Conservation (phyloP, 1,140 invertebrate species). For the Euborellia annulipes region DNA sequence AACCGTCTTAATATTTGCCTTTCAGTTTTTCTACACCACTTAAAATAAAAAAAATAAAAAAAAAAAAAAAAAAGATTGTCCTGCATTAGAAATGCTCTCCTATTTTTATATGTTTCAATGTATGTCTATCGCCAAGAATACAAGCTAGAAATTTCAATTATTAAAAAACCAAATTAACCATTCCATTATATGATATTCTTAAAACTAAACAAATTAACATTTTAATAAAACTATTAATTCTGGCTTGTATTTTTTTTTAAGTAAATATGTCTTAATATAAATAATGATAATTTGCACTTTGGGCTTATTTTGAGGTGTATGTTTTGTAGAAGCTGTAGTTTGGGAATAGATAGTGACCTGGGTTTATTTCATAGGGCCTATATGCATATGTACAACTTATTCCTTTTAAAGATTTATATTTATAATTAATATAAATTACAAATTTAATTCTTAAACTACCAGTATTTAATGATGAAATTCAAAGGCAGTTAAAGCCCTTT, state of each 20-base stretch:
- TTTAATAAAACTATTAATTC: slow-evolving; percentile 22
- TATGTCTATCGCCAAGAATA: slow-evolving; percentile 25
- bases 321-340: slow-evolving; percentile 2
- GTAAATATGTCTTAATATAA: slow-evolving; percentile 8
- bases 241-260: background rate
- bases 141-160: slow-evolving; percentile 25
- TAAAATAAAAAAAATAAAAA: slow-evolving; percentile 16
- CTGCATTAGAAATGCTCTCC: slow-evolving; percentile 8
- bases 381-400: background rate
- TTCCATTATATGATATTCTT: too few species aligned
- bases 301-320: slow-evolving; percentile 6
- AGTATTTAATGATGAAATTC: too few species aligned
- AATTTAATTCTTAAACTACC: background rate
- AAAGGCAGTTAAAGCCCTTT: too few species aligned
- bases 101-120: slow-evolving; percentile 8
- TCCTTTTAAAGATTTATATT: slow-evolving; percentile 1
- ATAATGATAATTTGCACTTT: slow-evolving; percentile 14
- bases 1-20: slow-evolving; percentile 13
- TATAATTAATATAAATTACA: background rate
- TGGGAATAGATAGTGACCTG: background rate
- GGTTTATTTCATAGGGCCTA: background rate
- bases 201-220: slow-evolving; percentile 28
- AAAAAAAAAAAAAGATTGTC: too few species aligned
- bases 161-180: slow-evolving; percentile 24
- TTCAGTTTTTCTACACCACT: slow-evolving; percentile 6